Conservation (phyloP, 2,888 invertebrate species). For the Elmis aenea region DNA sequence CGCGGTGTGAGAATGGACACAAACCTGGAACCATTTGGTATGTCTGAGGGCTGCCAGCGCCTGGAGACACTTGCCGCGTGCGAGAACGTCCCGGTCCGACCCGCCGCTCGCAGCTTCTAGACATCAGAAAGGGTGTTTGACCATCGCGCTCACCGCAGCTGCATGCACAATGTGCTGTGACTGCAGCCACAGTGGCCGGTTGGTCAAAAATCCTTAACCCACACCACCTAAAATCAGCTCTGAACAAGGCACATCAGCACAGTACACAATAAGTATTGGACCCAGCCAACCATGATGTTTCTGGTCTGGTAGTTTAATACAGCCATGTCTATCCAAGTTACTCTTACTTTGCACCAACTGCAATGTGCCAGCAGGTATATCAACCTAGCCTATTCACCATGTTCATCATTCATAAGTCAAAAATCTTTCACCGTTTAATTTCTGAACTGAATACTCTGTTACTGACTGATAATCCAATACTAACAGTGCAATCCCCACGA, state of each 20-base stretch:
- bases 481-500: too few relatives aligned
- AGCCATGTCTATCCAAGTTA: too few relatives aligned
- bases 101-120: constrained; percentile 65
- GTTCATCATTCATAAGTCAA: too few relatives aligned
- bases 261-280: constrained; percentile 46
- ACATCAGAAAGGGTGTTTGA: constrained; percentile 66
- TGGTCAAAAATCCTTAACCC: constrained; percentile 69
- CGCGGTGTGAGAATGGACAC: constrained; percentile 49
- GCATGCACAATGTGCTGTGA: constrained; percentile 15
- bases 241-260: constrained; percentile 42
- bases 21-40: constrained; percentile 99
- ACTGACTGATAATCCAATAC: too few relatives aligned
- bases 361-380: too few relatives aligned
- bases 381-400: too few relatives aligned
- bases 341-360: too few relatives aligned
- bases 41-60: constrained; percentile 99
- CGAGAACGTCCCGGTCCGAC: constrained; percentile 85
- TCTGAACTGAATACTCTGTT: too few relatives aligned
- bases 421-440: too few relatives aligned
- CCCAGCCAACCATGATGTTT: constrained; percentile 22
- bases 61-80: constrained; percentile 99
- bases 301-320: too few relatives aligned
- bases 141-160: constrained; percentile 52
- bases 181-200: constrained; percentile 42
- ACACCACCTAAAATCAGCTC: constrained; percentile 48